phyloP scores from a whole-genome alignment of 2,113 vertebrate species.

The Macquaria ambigua region DNA sequence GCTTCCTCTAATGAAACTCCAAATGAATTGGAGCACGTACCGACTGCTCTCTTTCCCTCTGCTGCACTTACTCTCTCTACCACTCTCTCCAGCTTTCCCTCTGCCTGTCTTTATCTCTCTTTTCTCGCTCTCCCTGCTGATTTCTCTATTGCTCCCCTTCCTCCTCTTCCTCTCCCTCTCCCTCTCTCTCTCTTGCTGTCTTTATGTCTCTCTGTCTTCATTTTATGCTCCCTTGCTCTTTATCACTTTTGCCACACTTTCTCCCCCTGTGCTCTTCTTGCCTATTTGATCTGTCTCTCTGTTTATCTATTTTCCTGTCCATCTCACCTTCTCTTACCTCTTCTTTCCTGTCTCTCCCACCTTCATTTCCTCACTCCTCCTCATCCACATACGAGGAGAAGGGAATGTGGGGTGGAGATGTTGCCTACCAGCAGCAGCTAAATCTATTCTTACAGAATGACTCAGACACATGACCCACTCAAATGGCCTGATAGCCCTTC shows the following conservation, averaged over 20 bases:
- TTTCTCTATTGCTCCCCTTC: slow-evolving; percentile 51
- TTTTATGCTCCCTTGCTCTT: slow-evolving; percentile 35
- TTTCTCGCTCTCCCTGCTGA: slow-evolving; percentile 27
- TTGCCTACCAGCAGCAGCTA: slow-evolving; percentile 31
- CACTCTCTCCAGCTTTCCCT: slow-evolving; percentile 3
- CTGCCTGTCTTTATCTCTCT: slow-evolving; percentile 14
- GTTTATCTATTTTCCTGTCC: slow-evolving; percentile 25
- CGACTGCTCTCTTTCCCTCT: slow-evolving; percentile 57
- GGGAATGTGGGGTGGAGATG: slow-evolving; percentile 12
- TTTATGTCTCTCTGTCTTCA: slow-evolving; percentile 35
- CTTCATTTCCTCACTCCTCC: slow-evolving; percentile 3
- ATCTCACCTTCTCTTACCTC: not conserved
- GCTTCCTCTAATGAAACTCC: slow-evolving; percentile 84
- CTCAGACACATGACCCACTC: slow-evolving; percentile 41
- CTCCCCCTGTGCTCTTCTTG: slow-evolving; percentile 7
- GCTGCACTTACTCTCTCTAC: slow-evolving; percentile 20
- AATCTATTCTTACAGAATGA: slow-evolving; percentile 48
- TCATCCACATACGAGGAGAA: slow-evolving; percentile 28
- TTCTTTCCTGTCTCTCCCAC: slow-evolving; percentile 17
- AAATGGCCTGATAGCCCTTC: slow-evolving; percentile 28
- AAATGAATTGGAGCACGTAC: slow-evolving; percentile 84
- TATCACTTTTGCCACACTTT: slow-evolving; percentile 51
- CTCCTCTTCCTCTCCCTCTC: not conserved
- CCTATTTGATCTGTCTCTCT: slow-evolving; percentile 33
- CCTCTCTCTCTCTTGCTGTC: not conserved